Percentiles rank a stretch among this genome's conserved stretches.
phyloP scores from a whole-genome alignment of 2,797 vertebrate genomes.

The Staurois parvus region DNA sequence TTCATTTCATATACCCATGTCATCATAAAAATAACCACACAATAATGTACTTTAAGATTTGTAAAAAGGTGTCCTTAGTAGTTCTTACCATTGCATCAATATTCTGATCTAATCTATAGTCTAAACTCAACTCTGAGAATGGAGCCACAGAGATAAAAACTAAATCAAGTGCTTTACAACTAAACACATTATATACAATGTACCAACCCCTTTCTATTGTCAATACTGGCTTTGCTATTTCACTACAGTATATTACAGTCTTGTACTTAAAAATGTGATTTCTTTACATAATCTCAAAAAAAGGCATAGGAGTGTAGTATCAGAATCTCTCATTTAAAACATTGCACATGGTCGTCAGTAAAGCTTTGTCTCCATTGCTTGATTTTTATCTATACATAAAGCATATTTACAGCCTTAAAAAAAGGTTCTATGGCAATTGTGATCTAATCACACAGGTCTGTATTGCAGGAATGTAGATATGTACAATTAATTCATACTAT shows the following conservation, averaged over 20 bases:
- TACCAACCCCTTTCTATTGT: not conserved
- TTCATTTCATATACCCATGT: not conserved
- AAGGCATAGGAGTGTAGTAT: conserved; percentile 50
- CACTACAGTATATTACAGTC: conserved; percentile 30
- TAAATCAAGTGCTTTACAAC: conserved; percentile 4
- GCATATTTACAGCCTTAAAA: conserved; percentile 53
- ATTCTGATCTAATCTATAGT: not conserved
- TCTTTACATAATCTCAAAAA: conserved; percentile 32
- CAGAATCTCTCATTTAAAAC: conserved; percentile 40
- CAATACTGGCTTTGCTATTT: not conserved
- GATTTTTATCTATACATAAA: conserved; percentile 20
- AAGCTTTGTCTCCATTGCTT: conserved; percentile 46
- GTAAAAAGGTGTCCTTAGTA: not conserved
- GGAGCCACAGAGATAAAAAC: not conserved
- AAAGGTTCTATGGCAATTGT: conserved; percentile 46
- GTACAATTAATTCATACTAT: conserved; percentile 43
- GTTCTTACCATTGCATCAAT: not conserved
- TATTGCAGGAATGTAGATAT: conserved; percentile 48
- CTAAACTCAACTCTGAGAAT: not conserved
- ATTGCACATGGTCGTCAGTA: conserved; percentile 48
- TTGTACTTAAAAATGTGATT: conserved; percentile 24
- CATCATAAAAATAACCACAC: not conserved
- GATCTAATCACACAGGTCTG: conserved; percentile 53
- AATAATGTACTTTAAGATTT: not conserved
- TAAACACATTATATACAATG: not conserved